These are phyloP conservation scores for Uloborus plumipes DNA, from an alignment of 2,888 invertebrate genomes.

Conservation along the genomic window DNA sequence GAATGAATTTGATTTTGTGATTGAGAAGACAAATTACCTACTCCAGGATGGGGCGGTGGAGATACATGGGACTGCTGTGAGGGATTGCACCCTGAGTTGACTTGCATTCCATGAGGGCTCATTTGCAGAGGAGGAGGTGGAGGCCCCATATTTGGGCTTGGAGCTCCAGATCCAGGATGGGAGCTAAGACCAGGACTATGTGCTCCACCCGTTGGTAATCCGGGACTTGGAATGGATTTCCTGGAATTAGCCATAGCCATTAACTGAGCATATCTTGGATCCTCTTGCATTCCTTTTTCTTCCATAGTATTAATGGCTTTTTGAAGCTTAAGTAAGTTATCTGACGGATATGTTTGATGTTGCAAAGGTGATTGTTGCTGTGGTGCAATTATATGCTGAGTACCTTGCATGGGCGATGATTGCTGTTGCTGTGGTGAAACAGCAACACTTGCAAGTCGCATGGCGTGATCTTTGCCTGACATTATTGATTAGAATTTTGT, in stretches of 20 bases:
- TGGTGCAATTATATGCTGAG: slow-evolving; percentile 14
- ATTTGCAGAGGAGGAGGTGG: slow-evolving; percentile 36
- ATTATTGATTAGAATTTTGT: not conserved
- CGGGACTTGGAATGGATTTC: slow-evolving; percentile 66
- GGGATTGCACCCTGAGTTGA: not conserved
- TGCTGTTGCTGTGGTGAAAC: slow-evolving; percentile 45
- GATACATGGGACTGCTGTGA: slow-evolving; percentile 13
- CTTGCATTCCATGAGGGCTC: slow-evolving; percentile 4
- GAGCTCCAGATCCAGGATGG: slow-evolving; percentile 65
- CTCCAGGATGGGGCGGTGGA: slow-evolving; percentile 42
- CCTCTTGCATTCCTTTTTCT: slow-evolving; percentile 93
- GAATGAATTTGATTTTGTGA: slow-evolving; percentile 35
- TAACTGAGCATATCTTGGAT: slow-evolving; percentile 90
- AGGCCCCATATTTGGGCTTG: slow-evolving; percentile 66
- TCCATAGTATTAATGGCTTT: slow-evolving; percentile 96
- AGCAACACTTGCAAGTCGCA: slow-evolving; percentile 22
- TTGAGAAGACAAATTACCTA: slow-evolving; percentile 42
- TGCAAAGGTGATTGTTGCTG: slow-evolving; percentile 53
- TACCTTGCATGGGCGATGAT: slow-evolving; percentile 37
- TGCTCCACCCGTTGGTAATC: slow-evolving; percentile 59
- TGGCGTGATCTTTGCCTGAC: slow-evolving; percentile 46
- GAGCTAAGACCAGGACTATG: slow-evolving; percentile 62
- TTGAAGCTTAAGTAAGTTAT: slow-evolving; percentile 90
- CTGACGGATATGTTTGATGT: slow-evolving; percentile 70
- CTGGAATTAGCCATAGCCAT: slow-evolving; percentile 81